Base-by-base conservation (phyloP, 1,140 invertebrate species). In the Pseudobourletiella spinata region DNA sequence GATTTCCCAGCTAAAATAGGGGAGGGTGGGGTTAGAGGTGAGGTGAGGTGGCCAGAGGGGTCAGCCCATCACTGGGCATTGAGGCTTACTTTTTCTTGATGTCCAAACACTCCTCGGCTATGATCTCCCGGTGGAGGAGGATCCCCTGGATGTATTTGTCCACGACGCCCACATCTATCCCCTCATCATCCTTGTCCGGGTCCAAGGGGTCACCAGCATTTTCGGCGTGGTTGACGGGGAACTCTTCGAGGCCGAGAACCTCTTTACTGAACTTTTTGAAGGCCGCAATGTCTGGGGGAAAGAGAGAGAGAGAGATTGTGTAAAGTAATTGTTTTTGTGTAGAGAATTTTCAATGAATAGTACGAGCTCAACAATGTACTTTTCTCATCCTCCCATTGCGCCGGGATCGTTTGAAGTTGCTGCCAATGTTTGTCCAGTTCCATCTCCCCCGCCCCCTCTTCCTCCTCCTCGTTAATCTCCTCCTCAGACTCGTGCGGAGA, bases 131-230 rank as follows among this genome's bases (percentile, higher is more conserved):
- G 28, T 57, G 29, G 6, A 24, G 15, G 2, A 58, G n/a, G 32
- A 63, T 35, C 16, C 48, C 55, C 22, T 63, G 54, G 18, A 44
- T 50, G 24, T 63, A 63, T 28, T 52, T 55, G 44, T 63, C 61
- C 54, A 57, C 26, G 2, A 50, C 54, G 1, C 48, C 54, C 22
- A 57, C 29, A 30, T 63, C 61, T 29, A 63, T 54, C 14, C 50
- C 24, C 4, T 8, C 16, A 6, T 11, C 14, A 28, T 8, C 28
- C 22, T 54, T 30, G 4, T 54, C 50, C 6, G 50, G 35, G 28
- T 62, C 52, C 2, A 11, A 20, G 28, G 2, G 28, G 20, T 8
- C 4, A 1, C 35, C 60, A 3, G 26, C 3, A 14, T 35, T 35
- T 11, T 32, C 29, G 11, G 3, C 16, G 30, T 28, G 20, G 50